A percentile compares a stretch with the other conserved stretches of the same genome.
These are phyloP conservation scores for Pedicia rivosa DNA, from an alignment of 2,888 invertebrate species.

Conservation along the genomic window DNA sequence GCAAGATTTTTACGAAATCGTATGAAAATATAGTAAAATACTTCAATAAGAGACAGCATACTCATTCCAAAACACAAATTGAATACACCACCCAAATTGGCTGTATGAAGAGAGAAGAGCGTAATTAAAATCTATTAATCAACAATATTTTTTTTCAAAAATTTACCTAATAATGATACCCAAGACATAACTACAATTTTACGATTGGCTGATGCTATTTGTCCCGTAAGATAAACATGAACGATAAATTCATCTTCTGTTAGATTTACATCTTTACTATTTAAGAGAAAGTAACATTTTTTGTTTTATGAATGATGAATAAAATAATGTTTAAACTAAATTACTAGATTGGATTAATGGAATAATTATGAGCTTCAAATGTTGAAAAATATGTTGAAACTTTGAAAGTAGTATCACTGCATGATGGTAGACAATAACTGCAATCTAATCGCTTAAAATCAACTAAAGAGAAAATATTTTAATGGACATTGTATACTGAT, in stretches of 20 bases:
- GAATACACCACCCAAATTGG: too few relatives aligned
- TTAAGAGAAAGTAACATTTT: neutral
- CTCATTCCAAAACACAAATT: too few relatives aligned
- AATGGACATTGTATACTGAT: neutral
- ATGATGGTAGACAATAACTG: slow-evolving; percentile 27
- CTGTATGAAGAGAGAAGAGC: too few relatives aligned
- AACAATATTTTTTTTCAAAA: too few relatives aligned
- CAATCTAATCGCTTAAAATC: slow-evolving; percentile 25
- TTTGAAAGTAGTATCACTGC: slow-evolving; percentile 28
- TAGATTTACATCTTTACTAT: slow-evolving; percentile 10
- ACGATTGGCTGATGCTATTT: slow-evolving; percentile 24
- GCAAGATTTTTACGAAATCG: too few relatives aligned
- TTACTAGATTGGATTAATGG: slow-evolving; percentile 25
- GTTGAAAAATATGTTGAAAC: slow-evolving; percentile 23
- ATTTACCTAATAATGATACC: slow-evolving; percentile 20
- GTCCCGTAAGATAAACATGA: slow-evolving; percentile 25
- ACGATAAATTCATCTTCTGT: slow-evolving; percentile 22
- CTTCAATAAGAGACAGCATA: too few relatives aligned
- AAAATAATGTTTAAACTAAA: slow-evolving; percentile 9
- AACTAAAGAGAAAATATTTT: slow-evolving; percentile 15
- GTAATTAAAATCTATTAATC: too few relatives aligned
- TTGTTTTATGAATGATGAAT: neutral
- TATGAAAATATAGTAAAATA: too few relatives aligned
- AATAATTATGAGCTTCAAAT: slow-evolving; percentile 18
- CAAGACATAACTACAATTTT: slow-evolving; percentile 30